A percentile compares a stretch with the other conserved stretches of the same genome.
These are phyloP conservation scores for Andrena hattorfiana DNA, from an alignment of 2,888 invertebrate species.

Conservation along the genomic window DNA sequence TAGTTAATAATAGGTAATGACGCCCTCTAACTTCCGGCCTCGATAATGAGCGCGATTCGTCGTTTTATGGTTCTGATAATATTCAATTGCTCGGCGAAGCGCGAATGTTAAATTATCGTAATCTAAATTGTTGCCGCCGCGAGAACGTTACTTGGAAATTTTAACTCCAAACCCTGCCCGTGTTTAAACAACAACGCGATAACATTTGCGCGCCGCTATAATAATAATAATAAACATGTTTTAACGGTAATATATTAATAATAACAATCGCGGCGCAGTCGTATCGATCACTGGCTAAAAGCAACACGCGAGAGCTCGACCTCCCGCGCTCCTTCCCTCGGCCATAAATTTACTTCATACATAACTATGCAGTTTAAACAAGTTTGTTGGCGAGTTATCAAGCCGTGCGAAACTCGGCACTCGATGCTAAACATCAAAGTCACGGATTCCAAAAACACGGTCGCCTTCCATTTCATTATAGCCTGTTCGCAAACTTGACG, in stretches of 20 bases:
- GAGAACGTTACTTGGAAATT: background rate
- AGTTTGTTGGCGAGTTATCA: conserved; percentile 46
- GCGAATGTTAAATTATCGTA: background rate
- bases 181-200: conserved; percentile 6
- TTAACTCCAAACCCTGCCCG: background rate
- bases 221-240: conserved; percentile 21
- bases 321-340: background rate
- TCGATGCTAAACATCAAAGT: conserved; percentile 21
- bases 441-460: conserved; percentile 11
- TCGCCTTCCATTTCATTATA: background rate
- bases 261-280: conserved; percentile 30
- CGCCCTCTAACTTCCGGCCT: background rate
- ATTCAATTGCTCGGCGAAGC: background rate
- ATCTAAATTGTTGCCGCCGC: conserved; percentile 3
- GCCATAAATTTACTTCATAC: conserved; percentile 35
- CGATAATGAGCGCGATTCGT: background rate
- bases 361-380: conserved; percentile 44
- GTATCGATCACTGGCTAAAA: conserved; percentile 41
- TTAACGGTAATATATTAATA: conserved; percentile 35
- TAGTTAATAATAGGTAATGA: conserved; percentile 1
- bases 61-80: background rate
- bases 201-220: background rate
- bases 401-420: background rate
- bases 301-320: conserved; percentile 22
- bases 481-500: background rate